Evolutionary conservation across 1,140 invertebrate species (phyloP), one percentile per base, ranked within the genome.

Genomic region (Paralvinella palmiformis): DNA sequence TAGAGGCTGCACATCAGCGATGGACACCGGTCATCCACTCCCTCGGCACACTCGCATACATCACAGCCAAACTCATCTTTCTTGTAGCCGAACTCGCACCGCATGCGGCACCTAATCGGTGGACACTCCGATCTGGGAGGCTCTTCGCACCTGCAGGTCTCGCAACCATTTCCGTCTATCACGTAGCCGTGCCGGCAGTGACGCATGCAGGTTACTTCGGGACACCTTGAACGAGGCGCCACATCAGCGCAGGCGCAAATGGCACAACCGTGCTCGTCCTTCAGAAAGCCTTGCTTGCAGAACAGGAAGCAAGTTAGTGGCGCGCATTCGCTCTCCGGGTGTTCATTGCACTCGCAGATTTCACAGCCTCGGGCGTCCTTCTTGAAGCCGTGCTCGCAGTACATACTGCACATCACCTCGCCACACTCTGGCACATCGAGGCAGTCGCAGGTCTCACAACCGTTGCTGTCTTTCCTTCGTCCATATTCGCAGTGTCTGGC

Each of bases 331-430:
- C 24, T 33, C 5, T 60, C 59, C 7, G 7, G 7, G 24, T 53
- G 15, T 10, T 24, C 62, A 41, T 7, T 35, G 29, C 62, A 63
- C 44, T 63, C 50, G 57, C 62, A 63, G 13, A 57, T 3, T 5
- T 63, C 62, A 55, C 62, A 63, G 5, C 62, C 62, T 36, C 37
- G 17, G 17, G 15, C 10, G 32, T 56, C 62, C 37, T 63, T 63
- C n/a, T 36, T 37, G 33, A 57, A 63, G 20, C 62, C 62, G 36
- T 36, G 13, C 17, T 7, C 10, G 44, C 62, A 63, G 22, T 63
- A 52, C 59, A 62, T 62, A 7, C 27, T 15, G 27, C 55, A 57
- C 31, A 33, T 24, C 7, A 35, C 33, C 3, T 27, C 6, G 22
- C 2, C 22, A n/a, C 55, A 57, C 27, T 20, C 33, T 10, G 37